Percentiles rank a stretch among this genome's conserved stretches.
These are phyloP conservation scores for Lacanobia wlatinum DNA, from an alignment of 2,888 invertebrate genomes.

Conservation along the genomic window DNA sequence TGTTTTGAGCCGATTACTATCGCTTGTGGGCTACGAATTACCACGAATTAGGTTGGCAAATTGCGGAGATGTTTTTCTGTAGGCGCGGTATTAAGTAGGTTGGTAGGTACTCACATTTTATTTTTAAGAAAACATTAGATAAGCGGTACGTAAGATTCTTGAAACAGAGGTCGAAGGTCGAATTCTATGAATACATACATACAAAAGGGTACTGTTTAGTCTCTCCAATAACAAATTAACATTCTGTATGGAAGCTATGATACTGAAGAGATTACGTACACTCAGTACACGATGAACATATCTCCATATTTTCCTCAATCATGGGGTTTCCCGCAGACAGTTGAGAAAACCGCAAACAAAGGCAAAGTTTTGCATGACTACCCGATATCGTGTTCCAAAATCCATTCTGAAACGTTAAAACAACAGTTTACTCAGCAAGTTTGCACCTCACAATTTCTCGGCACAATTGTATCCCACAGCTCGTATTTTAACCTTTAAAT, in stretches of 20 bases:
- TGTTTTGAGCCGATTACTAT: conserved; percentile 39
- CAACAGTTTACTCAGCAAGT: conserved; percentile 43
- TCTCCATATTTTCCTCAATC: conserved; percentile 45
- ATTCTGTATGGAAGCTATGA: conserved; percentile 8
- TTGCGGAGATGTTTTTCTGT: not conserved
- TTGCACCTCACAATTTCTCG: conserved; percentile 46
- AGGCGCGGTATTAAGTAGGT: not conserved
- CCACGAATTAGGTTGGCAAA: not conserved
- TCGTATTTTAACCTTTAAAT: conserved; percentile 59
- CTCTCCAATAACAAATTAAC: conserved; percentile 5
- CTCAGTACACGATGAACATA: not conserved
- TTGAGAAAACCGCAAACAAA: conserved; percentile 31
- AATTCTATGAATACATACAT: conserved; percentile 22
- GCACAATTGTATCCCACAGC: conserved; percentile 42
- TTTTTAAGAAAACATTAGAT: not conserved
- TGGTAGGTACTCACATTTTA: too few relatives aligned
- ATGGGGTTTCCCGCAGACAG: conserved; percentile 31
- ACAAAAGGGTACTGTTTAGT: conserved; percentile 21
- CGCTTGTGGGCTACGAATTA: conserved; percentile 14
- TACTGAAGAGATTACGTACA: conserved; percentile 3
- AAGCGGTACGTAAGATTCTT: not conserved
- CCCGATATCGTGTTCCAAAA: conserved; percentile 13
- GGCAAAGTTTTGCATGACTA: conserved; percentile 27
- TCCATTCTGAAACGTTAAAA: conserved; percentile 39
- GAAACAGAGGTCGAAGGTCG: conserved; percentile 11